Evolutionary conservation across 1,140 invertebrate genomes (phyloP), one percentile per base, ranked within the genome.

Genomic region (Adelges cooleyi): DNA sequence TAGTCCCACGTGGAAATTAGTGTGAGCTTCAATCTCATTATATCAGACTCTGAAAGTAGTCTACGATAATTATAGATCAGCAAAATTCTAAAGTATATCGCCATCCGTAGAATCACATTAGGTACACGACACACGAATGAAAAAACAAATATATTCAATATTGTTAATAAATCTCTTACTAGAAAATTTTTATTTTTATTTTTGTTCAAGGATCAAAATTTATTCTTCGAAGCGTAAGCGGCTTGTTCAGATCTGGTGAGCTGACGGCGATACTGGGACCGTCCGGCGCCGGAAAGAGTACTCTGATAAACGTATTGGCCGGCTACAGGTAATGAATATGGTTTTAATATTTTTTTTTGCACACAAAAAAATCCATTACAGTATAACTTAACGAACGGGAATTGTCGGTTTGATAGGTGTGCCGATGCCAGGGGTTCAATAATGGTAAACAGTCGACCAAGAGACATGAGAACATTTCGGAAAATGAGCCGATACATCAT

Each of bases 401-500:
- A n/a, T 29, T 44, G 40, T 44, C 6, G 6, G 13, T 23, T 11
- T 29, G 4, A 1, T 71, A 85, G 83, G 73, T 77, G 77, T 48
- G 72, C 73, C 1, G 80, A 78, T 23, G 77, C 79, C 0, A 75
- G 77, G 6, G 88, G 88, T 0, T 72, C 79, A 22, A 83, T 91
- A 22, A 76, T 77, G 33, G 79, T 92, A 3, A 94, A 95, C 72
- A 86, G 86, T 0, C 75, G 81, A 65, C 81, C 83, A 0, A 77
- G 91, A 44, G 80, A 92, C 71, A 74, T 92, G 46, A 77, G 82
- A 13, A 77, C 82, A 42, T 95, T 95, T 76, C 81, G 87, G 33
- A 92, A 90, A 77, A 80, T 90, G 71, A 92, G 90, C 0, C 82
- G 90, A 46, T 96, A 95, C 75, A 95, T 95, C 69, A 94, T 95